These are phyloP conservation scores for Drosophila tristis DNA, from an alignment of 1,140 invertebrate species.

Conservation along the genomic window DNA sequence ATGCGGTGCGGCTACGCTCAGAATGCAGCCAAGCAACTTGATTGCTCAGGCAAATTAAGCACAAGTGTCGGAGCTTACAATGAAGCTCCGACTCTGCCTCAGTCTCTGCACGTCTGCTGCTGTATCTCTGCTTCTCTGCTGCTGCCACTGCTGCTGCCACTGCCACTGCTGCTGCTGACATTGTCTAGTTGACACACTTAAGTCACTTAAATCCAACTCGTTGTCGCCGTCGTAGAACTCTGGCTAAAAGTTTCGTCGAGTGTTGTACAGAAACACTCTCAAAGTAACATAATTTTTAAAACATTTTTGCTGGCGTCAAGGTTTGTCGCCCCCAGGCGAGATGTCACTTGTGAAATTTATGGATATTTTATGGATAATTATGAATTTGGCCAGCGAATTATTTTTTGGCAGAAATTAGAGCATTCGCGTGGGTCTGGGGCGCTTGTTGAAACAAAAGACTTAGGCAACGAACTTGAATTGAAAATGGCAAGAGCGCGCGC, in stretches of 20 bases:
- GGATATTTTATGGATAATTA: slow-evolving; percentile 18
- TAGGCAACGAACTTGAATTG: slow-evolving; percentile 70
- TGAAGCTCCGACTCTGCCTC: slow-evolving; percentile 4
- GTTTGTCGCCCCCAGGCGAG: slow-evolving; percentile 40
- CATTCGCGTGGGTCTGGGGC: slow-evolving; percentile 50
- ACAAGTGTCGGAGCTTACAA: slow-evolving; percentile 46
- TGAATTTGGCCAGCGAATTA: slow-evolving; percentile 32
- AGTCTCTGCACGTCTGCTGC: slow-evolving; percentile 16
- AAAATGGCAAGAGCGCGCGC: background rate
- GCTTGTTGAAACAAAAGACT: slow-evolving; percentile 65
- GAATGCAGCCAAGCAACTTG: slow-evolving; percentile 77
- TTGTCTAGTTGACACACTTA: slow-evolving; percentile 81
- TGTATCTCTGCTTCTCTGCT: background rate
- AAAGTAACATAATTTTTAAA: slow-evolving; percentile 17
- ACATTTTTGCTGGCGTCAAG: slow-evolving; percentile 49
- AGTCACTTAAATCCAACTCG: slow-evolving; percentile 66
- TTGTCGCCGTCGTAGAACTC: slow-evolving; percentile 54
- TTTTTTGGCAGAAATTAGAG: slow-evolving; percentile 42
- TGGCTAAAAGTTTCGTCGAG: slow-evolving; percentile 64
- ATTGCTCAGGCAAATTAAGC: slow-evolving; percentile 74
- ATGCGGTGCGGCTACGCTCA: slow-evolving; percentile 63
- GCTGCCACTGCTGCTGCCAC: slow-evolving; percentile 1
- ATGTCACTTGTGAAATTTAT: slow-evolving; percentile 8
- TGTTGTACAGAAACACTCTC: slow-evolving; percentile 52
- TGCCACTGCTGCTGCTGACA: slow-evolving; percentile 54